A percentile compares a stretch with the other conserved stretches of the same genome.
Evolutionary conservation across 2,113 vertebrate species (phyloP).

Genomic region (Peromyscus leucopus): DNA sequence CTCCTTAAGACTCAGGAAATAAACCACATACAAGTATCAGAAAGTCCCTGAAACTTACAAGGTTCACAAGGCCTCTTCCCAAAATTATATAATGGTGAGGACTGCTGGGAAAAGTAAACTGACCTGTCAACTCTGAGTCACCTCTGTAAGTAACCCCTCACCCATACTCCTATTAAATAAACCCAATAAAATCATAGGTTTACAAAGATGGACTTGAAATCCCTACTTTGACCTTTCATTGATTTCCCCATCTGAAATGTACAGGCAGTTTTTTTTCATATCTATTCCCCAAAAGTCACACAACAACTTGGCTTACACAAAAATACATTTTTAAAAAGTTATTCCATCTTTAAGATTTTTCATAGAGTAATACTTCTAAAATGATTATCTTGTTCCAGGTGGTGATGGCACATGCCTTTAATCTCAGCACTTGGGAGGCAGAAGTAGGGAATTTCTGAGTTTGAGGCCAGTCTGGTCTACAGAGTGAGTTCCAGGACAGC

Average conservation of each 20-base stretch:
- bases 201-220: background rate
- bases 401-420: background rate
- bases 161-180: background rate
- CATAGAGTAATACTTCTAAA: background rate
- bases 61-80: background rate
- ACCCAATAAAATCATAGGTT: background rate
- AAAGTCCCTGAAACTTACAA: background rate
- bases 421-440: background rate
- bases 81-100: background rate
- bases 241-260: background rate
- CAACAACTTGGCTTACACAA: background rate
- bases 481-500: background rate
- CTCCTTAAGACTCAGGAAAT: background rate
- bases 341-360: slow-evolving; percentile 5
- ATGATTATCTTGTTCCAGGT: background rate
- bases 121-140: background rate
- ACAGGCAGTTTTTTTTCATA: background rate
- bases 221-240: background rate
- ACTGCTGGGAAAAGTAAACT: background rate
- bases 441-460: background rate
- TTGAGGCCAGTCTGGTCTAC: background rate
- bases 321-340: background rate
- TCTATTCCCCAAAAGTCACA: background rate
- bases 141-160: background rate
- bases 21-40: background rate